Conservation (phyloP, 2,888 invertebrate species). For the Graphium colonna region DNA sequence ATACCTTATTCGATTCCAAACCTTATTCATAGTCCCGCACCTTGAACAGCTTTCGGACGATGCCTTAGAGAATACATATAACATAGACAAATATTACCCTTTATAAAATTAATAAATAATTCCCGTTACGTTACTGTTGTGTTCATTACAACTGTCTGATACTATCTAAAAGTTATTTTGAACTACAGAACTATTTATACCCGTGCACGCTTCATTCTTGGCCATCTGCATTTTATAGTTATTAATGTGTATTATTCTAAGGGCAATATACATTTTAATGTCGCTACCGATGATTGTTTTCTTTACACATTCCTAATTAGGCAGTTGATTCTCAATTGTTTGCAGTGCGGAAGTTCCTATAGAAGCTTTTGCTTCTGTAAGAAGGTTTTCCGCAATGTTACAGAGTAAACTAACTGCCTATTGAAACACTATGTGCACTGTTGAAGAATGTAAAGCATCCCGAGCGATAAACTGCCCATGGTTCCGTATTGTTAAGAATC, state of each 20-base stretch:
- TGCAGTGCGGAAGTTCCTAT: constrained; percentile 9
- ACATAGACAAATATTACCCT: no score
- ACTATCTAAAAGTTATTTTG: no score
- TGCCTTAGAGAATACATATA: no score
- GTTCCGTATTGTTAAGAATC: constrained; percentile 26
- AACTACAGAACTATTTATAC: no score
- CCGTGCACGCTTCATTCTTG: no score
- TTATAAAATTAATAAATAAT: no score
- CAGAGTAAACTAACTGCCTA: constrained; percentile 4
- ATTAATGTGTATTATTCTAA: no score
- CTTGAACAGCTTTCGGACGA: constrained; percentile 2
- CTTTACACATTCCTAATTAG: constrained; percentile 29
- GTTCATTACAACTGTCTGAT: no score
- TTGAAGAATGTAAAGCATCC: constrained; percentile 28
- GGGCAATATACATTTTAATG: not conserved
- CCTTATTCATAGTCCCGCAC: constrained; percentile 51
- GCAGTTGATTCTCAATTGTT: constrained; percentile 7
- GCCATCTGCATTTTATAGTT: no score
- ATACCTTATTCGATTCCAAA: constrained; percentile 50
- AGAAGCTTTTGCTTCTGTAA: constrained; percentile 6
- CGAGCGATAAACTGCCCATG: constrained; percentile 26
- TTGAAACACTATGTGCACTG: constrained; percentile 11
- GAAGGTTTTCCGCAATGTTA: constrained; percentile 19
- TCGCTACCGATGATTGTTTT: no score
- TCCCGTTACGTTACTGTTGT: no score